These are phyloP conservation scores for Thamnophis sirtalis DNA, from an alignment of 2,113 vertebrate species.

Conservation along the genomic window DNA sequence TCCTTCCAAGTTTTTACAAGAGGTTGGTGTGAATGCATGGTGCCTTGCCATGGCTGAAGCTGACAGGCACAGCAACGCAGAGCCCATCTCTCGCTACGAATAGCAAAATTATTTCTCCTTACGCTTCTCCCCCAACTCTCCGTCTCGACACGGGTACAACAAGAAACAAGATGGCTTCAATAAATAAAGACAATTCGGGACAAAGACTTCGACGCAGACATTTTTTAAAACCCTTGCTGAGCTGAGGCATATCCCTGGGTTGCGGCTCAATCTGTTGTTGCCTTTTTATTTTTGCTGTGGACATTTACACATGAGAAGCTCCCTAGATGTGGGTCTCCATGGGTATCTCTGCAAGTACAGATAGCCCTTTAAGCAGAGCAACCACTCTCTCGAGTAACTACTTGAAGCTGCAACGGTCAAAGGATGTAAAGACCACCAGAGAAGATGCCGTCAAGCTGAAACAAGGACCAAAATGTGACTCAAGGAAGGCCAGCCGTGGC, in stretches of 20 bases:
- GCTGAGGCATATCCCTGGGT: background rate
- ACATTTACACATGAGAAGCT: background rate
- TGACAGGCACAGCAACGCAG: background rate
- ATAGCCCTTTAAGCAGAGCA: slow-evolving; percentile 24
- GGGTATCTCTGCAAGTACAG: background rate
- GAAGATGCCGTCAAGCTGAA: slow-evolving; percentile 45
- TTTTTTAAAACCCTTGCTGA: background rate
- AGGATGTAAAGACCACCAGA: background rate
- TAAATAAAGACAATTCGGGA: background rate
- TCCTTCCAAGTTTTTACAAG: background rate
- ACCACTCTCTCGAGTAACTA: slow-evolving; percentile 17
- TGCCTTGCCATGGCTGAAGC: background rate
- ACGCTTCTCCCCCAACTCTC: background rate
- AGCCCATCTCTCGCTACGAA: background rate
- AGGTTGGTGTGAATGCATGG: background rate
- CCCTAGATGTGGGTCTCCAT: accelerated
- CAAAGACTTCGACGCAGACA: too few relatives aligned
- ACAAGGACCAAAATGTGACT: background rate
- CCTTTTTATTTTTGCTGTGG: background rate
- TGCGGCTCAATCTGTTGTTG: background rate
- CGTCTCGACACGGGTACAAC: background rate
- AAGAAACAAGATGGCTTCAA: background rate
- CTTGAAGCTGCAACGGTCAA: background rate
- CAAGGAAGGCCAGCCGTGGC: background rate
- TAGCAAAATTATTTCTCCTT: background rate